Conservation (phyloP, 2,113 vertebrate genomes). For the Talpa occidentalis region DNA sequence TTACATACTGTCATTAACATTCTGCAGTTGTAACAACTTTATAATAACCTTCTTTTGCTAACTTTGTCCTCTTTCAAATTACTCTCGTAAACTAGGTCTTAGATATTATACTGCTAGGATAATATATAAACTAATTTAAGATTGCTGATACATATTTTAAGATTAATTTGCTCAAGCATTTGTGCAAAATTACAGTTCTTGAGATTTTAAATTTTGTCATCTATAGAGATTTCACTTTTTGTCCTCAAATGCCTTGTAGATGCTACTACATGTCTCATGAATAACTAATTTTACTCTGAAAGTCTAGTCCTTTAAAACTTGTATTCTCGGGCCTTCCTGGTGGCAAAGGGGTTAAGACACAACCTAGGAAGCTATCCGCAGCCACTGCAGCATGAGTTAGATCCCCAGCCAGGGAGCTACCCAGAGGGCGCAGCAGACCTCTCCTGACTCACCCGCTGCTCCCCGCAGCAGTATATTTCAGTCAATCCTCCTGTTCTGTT, state of each 20-base stretch:
- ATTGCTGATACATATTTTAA: not conserved
- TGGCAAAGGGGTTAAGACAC: too few species aligned
- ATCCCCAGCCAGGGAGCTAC: too few species aligned
- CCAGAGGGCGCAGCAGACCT: too few species aligned
- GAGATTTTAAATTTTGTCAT: conserved; percentile 43
- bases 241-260: not conserved
- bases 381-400: too few species aligned
- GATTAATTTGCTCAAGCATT: conserved; percentile 12
- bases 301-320: not conserved
- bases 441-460: too few species aligned
- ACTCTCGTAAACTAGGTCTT: not conserved
- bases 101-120: not conserved
- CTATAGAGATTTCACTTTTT: conserved; percentile 14
- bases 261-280: not conserved
- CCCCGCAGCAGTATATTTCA: too few species aligned
- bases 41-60: not conserved
- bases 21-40: not conserved
- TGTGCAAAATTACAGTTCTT: conserved; percentile 17
- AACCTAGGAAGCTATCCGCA: too few species aligned
- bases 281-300: not conserved
- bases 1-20: not conserved
- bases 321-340: too few species aligned
- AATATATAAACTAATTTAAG: not conserved
- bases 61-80: conserved; percentile 10
- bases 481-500: too few species aligned